Evolutionary conservation across 35 echinoderm and acorn worm genomes (phyloP).

Genomic region (Patiria miniata): DNA sequence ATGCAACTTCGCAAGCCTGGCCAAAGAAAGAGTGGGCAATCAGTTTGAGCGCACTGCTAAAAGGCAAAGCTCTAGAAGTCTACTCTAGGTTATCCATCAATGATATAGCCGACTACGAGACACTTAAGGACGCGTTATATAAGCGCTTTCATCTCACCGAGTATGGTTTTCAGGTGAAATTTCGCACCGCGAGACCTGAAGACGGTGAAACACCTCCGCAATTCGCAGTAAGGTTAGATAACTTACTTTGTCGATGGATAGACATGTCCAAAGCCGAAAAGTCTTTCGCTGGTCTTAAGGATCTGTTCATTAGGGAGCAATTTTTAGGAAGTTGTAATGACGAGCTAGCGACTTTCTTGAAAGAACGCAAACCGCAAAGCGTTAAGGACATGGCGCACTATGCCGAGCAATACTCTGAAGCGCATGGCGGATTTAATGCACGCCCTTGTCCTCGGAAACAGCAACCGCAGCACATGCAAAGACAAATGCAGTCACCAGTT

Average conservation of each 20-base stretch:
- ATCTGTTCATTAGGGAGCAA: slow-evolving; percentile 55
- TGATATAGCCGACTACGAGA: slow-evolving; percentile 47
- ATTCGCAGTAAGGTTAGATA: no score
- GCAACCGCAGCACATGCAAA: no score
- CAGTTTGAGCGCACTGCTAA: slow-evolving; percentile 34
- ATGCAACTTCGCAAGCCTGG: slow-evolving; percentile 44
- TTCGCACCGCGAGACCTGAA: no score
- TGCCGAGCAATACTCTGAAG: slow-evolving; percentile 25
- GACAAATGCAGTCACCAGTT: no score
- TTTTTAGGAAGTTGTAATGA: neutral
- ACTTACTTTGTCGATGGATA: no score
- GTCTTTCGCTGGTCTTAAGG: slow-evolving; percentile 27
- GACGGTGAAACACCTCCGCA: no score
- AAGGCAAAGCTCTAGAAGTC: slow-evolving; percentile 62
- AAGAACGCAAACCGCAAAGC: slow-evolving; percentile 31
- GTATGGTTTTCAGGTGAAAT: no score
- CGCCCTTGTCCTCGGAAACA: no score
- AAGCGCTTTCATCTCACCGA: no score
- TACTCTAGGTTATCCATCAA: slow-evolving; percentile 45
- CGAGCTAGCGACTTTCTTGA: slow-evolving; percentile 31
- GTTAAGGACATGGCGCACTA: slow-evolving; percentile 4
- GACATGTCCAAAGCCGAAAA: no score
- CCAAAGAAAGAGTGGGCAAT: slow-evolving; percentile 40
- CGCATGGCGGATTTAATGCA: neutral
- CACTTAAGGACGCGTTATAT: no score